These are phyloP conservation scores for Phenganax stokvisi DNA, from an alignment of 92 coral and sea anemone genomes.

Conservation along the genomic window DNA sequence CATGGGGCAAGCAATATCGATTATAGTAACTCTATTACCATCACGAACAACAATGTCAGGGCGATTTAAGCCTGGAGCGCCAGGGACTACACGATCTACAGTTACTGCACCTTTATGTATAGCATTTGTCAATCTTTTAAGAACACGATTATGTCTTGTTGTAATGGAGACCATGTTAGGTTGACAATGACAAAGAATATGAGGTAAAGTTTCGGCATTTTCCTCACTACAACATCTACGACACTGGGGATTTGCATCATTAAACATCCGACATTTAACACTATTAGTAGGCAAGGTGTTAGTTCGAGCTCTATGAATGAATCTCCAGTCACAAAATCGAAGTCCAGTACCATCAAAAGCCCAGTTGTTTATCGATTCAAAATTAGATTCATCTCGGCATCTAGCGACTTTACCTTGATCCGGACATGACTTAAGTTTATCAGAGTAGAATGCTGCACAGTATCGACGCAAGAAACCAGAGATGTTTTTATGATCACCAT, in stretches of 20 bases:
- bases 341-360: constrained; percentile 9
- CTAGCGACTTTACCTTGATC: constrained; percentile 42
- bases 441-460: not conserved
- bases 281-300: constrained; percentile 39
- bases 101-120: constrained; percentile 14
- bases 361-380: constrained; percentile 15
- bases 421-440: not conserved
- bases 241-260: not conserved
- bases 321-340: constrained; percentile 37
- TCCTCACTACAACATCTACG: not conserved
- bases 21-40: constrained; percentile 2
- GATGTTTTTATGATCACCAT: not conserved
- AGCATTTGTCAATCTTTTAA: constrained; percentile 18
- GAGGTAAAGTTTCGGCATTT: constrained; percentile 31
- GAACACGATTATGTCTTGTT: constrained; percentile 13
- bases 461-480: constrained; percentile 13
- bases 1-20: not conserved
- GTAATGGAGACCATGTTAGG: constrained; percentile 36
- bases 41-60: constrained; percentile 30
- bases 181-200: constrained; percentile 30
- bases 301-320: constrained; percentile 49
- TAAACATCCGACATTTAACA: constrained; percentile 32
- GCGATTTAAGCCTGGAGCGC: constrained; percentile 8
- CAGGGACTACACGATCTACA: constrained; percentile 8
- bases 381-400: not conserved